Evolutionary conservation across 2,113 vertebrate genomes (phyloP).

Genomic region (Dromas ardeola): DNA sequence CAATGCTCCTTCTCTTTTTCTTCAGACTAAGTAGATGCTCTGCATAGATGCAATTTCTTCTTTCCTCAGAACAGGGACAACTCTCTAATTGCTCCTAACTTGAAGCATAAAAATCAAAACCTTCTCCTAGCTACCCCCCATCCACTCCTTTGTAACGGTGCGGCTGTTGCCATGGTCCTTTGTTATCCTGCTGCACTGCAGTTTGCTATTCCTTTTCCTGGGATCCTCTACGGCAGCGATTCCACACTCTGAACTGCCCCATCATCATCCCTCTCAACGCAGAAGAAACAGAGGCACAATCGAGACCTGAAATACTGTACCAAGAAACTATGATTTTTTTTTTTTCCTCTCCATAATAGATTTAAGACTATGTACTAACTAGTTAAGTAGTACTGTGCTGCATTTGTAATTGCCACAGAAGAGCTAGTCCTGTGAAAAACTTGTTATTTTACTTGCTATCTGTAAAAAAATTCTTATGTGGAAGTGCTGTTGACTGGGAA

Average conservation of each 20-base stretch:
- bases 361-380: not conserved
- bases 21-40: not conserved
- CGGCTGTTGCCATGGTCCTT: accelerated
- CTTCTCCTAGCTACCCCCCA: not conserved
- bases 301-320: not conserved
- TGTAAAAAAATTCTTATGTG: not conserved
- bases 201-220: not conserved
- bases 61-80: not conserved
- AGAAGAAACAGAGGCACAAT: not conserved
- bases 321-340: not conserved
- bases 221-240: accelerated
- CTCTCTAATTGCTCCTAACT: not conserved
- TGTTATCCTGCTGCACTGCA: accelerated
- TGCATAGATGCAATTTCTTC: not conserved
- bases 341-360: not conserved
- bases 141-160: no score
- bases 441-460: not conserved
- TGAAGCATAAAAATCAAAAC: not conserved
- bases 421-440: not conserved
- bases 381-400: not conserved
- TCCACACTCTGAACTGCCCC: not conserved
- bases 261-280: not conserved
- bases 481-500: not conserved
- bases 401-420: not conserved
- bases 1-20: not conserved